A percentile compares a stretch with the other conserved stretches of the same genome.
phyloP scores from a whole-genome alignment of 2,888 invertebrate species.

The Dynastes tityus region DNA sequence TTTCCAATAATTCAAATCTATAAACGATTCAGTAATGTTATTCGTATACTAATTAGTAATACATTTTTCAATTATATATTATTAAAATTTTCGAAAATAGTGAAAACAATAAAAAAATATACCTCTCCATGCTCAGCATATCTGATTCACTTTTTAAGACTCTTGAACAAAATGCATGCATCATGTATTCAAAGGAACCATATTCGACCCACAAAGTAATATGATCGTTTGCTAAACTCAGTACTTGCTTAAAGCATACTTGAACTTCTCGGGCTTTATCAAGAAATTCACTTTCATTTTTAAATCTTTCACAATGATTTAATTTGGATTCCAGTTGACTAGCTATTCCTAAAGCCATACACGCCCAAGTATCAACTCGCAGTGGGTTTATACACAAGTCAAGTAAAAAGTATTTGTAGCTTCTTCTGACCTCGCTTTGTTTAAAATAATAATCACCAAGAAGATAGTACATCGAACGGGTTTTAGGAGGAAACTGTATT shows the following conservation, averaged over 20 bases:
- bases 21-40: background rate
- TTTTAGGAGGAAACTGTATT: slow-evolving; percentile 66
- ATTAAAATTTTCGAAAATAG: too few species aligned
- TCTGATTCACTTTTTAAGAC: slow-evolving; percentile 87
- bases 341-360: slow-evolving; percentile 86
- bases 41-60: too few species aligned
- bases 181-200: slow-evolving; percentile 90
- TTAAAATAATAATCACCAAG: slow-evolving; percentile 95
- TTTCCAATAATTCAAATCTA: slow-evolving; percentile 81
- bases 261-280: slow-evolving; percentile 82
- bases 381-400: slow-evolving; percentile 87
- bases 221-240: slow-evolving; percentile 83
- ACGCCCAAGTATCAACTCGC: slow-evolving; percentile 94
- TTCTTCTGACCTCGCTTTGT: slow-evolving; percentile 79
- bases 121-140: slow-evolving; percentile 81
- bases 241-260: slow-evolving; percentile 86
- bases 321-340: slow-evolving; percentile 86
- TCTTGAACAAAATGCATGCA: slow-evolving; percentile 92
- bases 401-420: slow-evolving; percentile 86
- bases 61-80: too few species aligned
- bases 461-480: slow-evolving; percentile 87
- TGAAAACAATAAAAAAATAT: slow-evolving; percentile 25
- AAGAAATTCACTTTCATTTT: slow-evolving; percentile 78
- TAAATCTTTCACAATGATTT: slow-evolving; percentile 79
- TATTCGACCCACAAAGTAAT: slow-evolving; percentile 91